Base-by-base conservation (phyloP, 2,888 invertebrate genomes). In the Kryphioiulus occultus region DNA sequence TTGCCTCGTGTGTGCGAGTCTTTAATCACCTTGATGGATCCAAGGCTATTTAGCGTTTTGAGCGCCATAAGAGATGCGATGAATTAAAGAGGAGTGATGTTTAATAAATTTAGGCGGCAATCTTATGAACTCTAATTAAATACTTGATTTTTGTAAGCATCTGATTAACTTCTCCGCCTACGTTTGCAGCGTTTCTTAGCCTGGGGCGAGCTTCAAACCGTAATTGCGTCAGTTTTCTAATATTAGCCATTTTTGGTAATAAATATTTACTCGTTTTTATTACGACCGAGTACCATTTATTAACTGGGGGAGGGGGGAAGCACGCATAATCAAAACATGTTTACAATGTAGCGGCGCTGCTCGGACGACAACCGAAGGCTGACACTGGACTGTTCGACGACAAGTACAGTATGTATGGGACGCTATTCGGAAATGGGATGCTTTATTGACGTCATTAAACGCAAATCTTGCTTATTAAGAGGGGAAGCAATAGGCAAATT, bases 61-160 rank as follows among this genome's bases (percentile, higher is more conserved):
- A 68, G 59, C 22, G 59, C 22, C 22, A 68, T 68, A 68, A 68
- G 59, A 22, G 4, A 22, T 22, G 59, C 5, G 22, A 68, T 22
- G 59, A 68, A 68, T 68, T 3, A 68, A 22, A 68, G 22, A 19
- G 59, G 59, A 68, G 59, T 68, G 59, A 3, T 26, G 59, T 68
- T 68, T 68, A 68, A 68, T 68, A 68, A 68, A 22, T 68, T 22
- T 22, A 19, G 59, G 59, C 59, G 59, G 59, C 59, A 68, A 68
- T 68, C 59, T 68, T 68, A 68, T 68, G 59, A 68, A 68, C 59
- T 68, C 59, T 68, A 68, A 68, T 68, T 68, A 68, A 68, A 68
- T 68, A 68, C 59, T 68, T 10, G 7, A 68, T 68, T 22, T 68
- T 22, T 68, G 59, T 22, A 22, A 68, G 59, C 22, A 68, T 68